Conservation (phyloP, 2,888 invertebrate genomes). For the Digitonthophagus gazella region DNA sequence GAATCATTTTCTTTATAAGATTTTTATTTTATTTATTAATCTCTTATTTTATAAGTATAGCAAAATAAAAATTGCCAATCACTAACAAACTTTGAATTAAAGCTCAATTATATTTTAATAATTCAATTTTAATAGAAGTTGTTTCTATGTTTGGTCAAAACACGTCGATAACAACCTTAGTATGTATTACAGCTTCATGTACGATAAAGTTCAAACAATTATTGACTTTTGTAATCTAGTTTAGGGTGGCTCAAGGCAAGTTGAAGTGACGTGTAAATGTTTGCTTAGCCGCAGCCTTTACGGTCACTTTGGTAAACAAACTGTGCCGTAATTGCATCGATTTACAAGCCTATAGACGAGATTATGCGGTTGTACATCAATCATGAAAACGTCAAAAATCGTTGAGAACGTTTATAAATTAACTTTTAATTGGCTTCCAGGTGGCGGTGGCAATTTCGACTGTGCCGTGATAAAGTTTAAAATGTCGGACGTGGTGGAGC, state of each 20-base stretch:
- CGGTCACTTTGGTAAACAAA: not conserved
- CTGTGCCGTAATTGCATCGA: not conserved
- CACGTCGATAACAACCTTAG: too few species aligned
- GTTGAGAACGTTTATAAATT: not conserved
- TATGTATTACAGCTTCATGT: too few species aligned
- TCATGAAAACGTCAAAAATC: not conserved
- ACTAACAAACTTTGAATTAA: too few species aligned
- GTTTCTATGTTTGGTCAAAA: too few species aligned
- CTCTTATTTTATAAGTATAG: too few species aligned
- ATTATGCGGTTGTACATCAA: not conserved
- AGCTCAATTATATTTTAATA: too few species aligned
- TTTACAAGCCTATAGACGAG: too few species aligned
- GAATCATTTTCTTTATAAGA: too few species aligned
- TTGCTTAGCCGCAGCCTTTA: not conserved
- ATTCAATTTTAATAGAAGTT: too few species aligned
- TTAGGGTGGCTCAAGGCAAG: not conserved
- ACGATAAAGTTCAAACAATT: too few species aligned
- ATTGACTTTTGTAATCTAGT: not conserved
- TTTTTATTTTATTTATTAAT: too few species aligned
- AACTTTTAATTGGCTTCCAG: not conserved
- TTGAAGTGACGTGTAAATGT: not conserved
- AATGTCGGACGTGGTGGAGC: not conserved
- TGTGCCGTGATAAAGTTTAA: not conserved
- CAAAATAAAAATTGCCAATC: too few species aligned
- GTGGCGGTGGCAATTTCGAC: not conserved